Conservation (phyloP, 2,113 vertebrate genomes). For the Aspidoscelis tigris region DNA sequence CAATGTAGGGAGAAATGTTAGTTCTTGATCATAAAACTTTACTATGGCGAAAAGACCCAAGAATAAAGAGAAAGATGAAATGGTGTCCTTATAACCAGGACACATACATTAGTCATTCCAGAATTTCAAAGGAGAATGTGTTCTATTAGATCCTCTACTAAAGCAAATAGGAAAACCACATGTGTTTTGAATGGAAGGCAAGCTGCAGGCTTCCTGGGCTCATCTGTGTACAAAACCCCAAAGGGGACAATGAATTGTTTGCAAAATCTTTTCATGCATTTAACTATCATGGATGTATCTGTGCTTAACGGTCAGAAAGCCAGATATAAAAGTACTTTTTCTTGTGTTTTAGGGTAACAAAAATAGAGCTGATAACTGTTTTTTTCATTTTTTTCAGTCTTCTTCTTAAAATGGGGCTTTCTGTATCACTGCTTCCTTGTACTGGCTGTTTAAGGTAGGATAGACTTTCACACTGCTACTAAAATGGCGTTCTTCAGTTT, state of each 20-base stretch:
- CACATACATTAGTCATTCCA: background rate
- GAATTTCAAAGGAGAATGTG: background rate
- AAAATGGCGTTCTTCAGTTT: too few relatives aligned
- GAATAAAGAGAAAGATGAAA: background rate
- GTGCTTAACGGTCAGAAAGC: background rate
- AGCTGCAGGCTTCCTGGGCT: background rate
- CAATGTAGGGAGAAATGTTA: slow-evolving; percentile 8
- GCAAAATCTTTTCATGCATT: background rate
- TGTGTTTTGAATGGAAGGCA: slow-evolving; percentile 9
- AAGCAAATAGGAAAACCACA: background rate
- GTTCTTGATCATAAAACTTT: background rate
- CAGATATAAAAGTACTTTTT: background rate
- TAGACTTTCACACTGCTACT: background rate
- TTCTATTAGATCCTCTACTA: slow-evolving; percentile 8
- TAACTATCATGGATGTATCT: background rate
- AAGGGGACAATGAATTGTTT: background rate
- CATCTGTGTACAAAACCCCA: background rate
- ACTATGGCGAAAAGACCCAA: background rate
- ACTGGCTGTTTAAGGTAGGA: too few relatives aligned
- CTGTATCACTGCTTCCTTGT: too few relatives aligned
- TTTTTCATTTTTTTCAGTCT: background rate
- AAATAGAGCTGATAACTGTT: background rate
- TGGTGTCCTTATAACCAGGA: background rate
- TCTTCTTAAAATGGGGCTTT: too few relatives aligned
- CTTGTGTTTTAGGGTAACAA: background rate